Percentiles rank a stretch among this genome's conserved stretches.
Evolutionary conservation across 2,113 vertebrate species (phyloP).

Genomic region (Riparia riparia): DNA sequence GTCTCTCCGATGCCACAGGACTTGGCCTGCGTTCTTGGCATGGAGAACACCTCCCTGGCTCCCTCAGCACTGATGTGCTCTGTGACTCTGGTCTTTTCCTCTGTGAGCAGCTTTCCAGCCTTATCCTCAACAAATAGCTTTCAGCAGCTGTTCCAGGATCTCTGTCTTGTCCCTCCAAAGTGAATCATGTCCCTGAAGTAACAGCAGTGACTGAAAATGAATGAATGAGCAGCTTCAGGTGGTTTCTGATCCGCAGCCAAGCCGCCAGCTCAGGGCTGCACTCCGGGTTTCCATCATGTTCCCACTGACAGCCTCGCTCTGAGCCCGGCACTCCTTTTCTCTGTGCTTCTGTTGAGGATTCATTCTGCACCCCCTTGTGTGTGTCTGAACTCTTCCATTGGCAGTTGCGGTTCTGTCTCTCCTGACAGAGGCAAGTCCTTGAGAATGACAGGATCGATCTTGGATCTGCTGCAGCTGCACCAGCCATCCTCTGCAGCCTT

Average conservation of each 20-base stretch:
- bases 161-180: not conserved
- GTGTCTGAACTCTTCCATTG: accelerated
- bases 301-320: accelerated
- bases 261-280: not conserved
- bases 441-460: not conserved
- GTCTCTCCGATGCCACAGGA: not conserved
- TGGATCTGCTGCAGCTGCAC: not conserved
- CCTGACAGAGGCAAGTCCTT: not conserved
- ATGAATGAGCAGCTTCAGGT: not conserved
- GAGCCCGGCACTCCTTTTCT: not conserved
- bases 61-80: not conserved
- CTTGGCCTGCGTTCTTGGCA: not conserved
- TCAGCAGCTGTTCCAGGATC: not conserved
- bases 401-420: not conserved
- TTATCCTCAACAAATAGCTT: not conserved
- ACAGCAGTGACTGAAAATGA: not conserved
- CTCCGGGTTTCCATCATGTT: not conserved
- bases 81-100: not conserved
- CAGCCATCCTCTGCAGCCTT: not conserved
- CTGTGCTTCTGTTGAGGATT: not conserved
- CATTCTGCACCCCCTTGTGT: not conserved
- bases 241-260: not conserved
- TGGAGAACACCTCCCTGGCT: accelerated
- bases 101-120: not conserved
- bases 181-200: not conserved